phyloP scores from a whole-genome alignment of 2,113 vertebrate species.

The Lycaon pictus region DNA sequence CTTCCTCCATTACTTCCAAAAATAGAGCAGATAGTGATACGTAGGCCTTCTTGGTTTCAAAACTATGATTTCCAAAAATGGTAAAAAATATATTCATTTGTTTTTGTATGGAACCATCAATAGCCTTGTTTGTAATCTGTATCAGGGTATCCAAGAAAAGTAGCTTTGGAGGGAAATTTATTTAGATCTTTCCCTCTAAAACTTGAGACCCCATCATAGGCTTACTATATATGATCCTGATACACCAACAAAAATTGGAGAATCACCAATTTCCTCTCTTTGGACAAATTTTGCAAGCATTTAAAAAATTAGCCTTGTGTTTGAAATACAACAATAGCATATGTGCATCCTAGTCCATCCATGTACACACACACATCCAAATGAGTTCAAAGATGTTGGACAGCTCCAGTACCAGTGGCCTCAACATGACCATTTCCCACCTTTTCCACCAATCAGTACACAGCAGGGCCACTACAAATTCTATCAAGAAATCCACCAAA shows the following conservation, averaged over 20 bases:
- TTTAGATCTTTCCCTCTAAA: background rate
- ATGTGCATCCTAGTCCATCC: background rate
- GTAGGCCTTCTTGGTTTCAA: conserved; percentile 22
- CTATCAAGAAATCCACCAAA: background rate
- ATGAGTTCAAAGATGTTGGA: background rate
- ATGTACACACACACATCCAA: background rate
- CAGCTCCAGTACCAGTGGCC: background rate
- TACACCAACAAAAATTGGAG: background rate
- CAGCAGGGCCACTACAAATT: background rate
- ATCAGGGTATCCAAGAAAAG: background rate
- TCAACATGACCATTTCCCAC: background rate
- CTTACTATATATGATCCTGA: background rate
- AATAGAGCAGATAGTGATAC: conserved; percentile 75
- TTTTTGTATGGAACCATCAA: background rate
- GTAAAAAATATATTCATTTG: conserved; percentile 57
- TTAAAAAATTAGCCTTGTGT: background rate
- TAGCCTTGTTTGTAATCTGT: background rate
- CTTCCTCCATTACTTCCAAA: conserved; percentile 75
- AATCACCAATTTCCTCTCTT: background rate
- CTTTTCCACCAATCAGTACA: background rate
- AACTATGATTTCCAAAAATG: conserved; percentile 62
- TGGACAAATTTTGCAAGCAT: background rate
- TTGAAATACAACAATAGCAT: background rate
- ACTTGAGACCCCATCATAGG: no score
- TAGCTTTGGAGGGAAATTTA: background rate